phyloP scores from a whole-genome alignment of 2,797 vertebrate species.

The Rhynchotus rufescens region DNA sequence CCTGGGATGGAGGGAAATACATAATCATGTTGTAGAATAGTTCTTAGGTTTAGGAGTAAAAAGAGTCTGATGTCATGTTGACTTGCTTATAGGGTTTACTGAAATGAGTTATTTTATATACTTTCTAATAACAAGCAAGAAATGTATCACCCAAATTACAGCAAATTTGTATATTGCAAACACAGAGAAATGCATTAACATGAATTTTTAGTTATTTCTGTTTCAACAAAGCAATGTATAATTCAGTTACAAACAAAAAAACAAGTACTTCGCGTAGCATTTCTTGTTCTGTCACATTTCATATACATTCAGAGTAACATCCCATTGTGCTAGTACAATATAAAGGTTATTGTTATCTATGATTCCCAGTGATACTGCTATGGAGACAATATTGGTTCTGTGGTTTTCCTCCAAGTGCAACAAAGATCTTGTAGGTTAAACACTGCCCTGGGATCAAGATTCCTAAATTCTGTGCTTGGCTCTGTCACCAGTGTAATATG shows the following conservation, averaged over 20 bases:
- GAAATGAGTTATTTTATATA: background rate
- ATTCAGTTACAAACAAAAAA: background rate
- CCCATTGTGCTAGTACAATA: background rate
- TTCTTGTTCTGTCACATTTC: background rate
- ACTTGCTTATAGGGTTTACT: background rate
- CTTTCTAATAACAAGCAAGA: background rate
- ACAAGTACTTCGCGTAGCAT: background rate
- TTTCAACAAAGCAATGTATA: background rate
- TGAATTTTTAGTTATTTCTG: background rate
- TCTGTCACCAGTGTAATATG: background rate
- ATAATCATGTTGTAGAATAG: background rate
- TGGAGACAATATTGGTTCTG: background rate
- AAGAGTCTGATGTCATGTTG: background rate
- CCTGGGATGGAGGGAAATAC: background rate
- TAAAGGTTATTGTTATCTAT: background rate
- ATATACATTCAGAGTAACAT: background rate
- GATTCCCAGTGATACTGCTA: background rate
- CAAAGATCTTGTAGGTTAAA: background rate
- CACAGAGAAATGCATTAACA: background rate
- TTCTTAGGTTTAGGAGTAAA: slow-evolving; percentile 21
- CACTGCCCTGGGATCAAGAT: background rate
- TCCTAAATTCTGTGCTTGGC: background rate
- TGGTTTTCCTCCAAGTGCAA: background rate
- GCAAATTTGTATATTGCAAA: background rate
- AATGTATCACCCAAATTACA: background rate